phyloP scores from a whole-genome alignment of 2,113 vertebrate genomes.

The Dermatemys mawii region DNA sequence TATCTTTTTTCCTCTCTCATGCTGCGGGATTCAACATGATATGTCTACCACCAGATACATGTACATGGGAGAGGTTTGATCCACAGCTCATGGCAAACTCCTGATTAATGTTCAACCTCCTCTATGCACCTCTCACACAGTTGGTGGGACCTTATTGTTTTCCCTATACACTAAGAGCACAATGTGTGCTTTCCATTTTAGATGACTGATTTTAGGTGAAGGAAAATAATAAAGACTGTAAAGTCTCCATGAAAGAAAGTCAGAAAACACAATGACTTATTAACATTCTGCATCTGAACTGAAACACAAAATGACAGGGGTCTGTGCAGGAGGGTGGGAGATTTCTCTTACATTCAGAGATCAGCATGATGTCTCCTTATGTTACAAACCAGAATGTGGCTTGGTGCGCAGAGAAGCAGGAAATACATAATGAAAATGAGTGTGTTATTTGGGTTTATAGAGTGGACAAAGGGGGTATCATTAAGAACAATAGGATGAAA shows the following conservation, averaged over 20 bases:
- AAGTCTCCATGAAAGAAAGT: neutral
- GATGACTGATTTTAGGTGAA: neutral
- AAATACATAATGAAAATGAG: neutral
- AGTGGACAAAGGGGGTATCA: neutral
- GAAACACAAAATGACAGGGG: neutral
- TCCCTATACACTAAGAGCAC: neutral
- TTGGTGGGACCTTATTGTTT: neutral
- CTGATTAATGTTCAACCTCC: neutral
- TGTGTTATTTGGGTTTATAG: neutral
- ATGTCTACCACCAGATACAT: neutral
- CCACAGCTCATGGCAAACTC: neutral
- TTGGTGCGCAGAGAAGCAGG: neutral
- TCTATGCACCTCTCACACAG: neutral
- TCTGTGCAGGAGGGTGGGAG: neutral
- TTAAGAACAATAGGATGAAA: neutral
- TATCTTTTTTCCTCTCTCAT: neutral
- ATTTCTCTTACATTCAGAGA: fast-evolving
- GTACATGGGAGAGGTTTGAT: neutral
- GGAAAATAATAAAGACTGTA: neutral
- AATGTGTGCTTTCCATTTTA: neutral
- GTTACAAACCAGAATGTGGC: neutral
- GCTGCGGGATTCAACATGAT: neutral
- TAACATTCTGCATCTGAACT: neutral
- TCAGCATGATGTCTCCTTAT: neutral
- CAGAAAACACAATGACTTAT: neutral